These are phyloP conservation scores for Ptilodon capucinus DNA, from an alignment of 2,888 invertebrate genomes.

Conservation along the genomic window DNA sequence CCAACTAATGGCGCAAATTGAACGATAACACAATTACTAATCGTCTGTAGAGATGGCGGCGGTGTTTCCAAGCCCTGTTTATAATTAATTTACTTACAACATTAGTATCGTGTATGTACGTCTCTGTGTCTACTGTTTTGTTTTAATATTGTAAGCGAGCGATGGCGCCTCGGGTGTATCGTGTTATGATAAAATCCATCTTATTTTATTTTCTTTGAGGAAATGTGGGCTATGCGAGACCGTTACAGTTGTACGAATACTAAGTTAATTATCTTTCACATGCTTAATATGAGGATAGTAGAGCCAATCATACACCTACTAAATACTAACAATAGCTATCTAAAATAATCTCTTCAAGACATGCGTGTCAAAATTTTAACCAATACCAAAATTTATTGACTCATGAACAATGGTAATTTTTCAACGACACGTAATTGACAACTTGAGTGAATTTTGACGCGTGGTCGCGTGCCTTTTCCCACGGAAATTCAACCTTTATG, in stretches of 20 bases:
- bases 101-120: slow-evolving; percentile 30
- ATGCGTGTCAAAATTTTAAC: too few relatives aligned
- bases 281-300: too few relatives aligned
- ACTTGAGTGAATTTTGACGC: too few relatives aligned
- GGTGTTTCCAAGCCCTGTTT: slow-evolving; percentile 37
- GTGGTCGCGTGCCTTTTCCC: too few relatives aligned
- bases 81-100: slow-evolving; percentile 47
- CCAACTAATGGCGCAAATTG: slow-evolving; percentile 39
- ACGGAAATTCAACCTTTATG: too few relatives aligned
- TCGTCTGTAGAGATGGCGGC: slow-evolving; percentile 35
- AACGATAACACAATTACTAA: slow-evolving; percentile 48
- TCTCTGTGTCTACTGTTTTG: slow-evolving; percentile 41
- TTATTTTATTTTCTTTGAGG: background rate
- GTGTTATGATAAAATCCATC: background rate
- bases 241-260: background rate
- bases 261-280: background rate
- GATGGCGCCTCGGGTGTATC: background rate
- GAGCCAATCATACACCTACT: too few relatives aligned
- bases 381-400: too few relatives aligned
- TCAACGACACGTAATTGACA: too few relatives aligned
- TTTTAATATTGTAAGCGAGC: slow-evolving; percentile 40
- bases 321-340: too few relatives aligned
- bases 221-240: background rate
- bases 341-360: too few relatives aligned
- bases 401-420: too few relatives aligned